A percentile compares a stretch with the other conserved stretches of the same genome.
These are phyloP conservation scores for Hylaeus volcanicus DNA, from an alignment of 1,140 invertebrate species.

Conservation along the genomic window DNA sequence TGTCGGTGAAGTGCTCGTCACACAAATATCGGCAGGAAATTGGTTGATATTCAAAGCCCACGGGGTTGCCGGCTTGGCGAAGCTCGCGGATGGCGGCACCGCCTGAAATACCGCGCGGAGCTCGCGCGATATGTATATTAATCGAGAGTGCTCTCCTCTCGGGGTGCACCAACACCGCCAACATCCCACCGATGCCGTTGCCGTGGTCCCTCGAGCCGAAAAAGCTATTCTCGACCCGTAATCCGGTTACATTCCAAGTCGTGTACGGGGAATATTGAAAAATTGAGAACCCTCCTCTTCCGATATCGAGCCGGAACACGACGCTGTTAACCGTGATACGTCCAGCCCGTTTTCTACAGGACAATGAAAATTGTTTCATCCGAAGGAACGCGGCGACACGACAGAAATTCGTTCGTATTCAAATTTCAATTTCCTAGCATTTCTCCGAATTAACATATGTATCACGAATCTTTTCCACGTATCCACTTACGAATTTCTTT, in stretches of 20 bases:
- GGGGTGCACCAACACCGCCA: slow-evolving; percentile 28
- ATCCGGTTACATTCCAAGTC: slow-evolving; percentile 69
- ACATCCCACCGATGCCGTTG: slow-evolving; percentile 35
- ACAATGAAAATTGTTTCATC: slow-evolving; percentile 8
- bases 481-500: no score
- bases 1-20: slow-evolving; percentile 69
- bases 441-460: no score
- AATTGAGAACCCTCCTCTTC: slow-evolving; percentile 59
- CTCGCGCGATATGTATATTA: slow-evolving; percentile 75
- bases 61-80: slow-evolving; percentile 57
- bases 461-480: no score
- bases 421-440: no score
- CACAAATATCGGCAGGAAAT: slow-evolving; percentile 75
- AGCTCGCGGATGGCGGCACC: slow-evolving; percentile 63
- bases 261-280: slow-evolving; percentile 71
- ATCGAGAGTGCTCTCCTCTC: slow-evolving; percentile 58
- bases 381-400: no score
- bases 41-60: slow-evolving; percentile 77
- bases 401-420: no score
- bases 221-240: slow-evolving; percentile 71
- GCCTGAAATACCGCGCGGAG: slow-evolving; percentile 63
- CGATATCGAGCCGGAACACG: slow-evolving; percentile 31
- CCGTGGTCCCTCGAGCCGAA: slow-evolving; percentile 58
- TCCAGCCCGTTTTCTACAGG: neutral
- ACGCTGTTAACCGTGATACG: neutral